A percentile compares a stretch with the other conserved stretches of the same genome.
These are phyloP conservation scores for Atlantisia rogersi DNA, from an alignment of 2,113 vertebrate species.

Conservation along the genomic window DNA sequence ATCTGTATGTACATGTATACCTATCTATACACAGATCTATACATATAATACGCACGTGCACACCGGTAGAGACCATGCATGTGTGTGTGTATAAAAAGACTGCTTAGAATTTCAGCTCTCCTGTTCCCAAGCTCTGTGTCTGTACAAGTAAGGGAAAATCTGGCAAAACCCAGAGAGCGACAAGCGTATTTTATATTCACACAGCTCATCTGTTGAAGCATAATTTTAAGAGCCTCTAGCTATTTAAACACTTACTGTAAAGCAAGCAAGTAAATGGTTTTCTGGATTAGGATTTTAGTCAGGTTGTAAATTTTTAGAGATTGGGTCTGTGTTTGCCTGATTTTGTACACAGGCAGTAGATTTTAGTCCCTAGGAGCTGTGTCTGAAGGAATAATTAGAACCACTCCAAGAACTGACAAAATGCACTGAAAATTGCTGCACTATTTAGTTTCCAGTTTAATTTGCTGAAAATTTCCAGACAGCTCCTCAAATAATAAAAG, in stretches of 20 bases:
- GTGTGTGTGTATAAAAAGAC: not conserved
- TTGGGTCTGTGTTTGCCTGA: not conserved
- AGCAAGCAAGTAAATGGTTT: not conserved
- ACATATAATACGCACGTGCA: not conserved
- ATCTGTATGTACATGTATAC: not conserved
- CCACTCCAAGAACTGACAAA: not conserved
- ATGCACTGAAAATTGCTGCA: not conserved
- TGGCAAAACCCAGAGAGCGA: not conserved
- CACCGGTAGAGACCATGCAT: not conserved
- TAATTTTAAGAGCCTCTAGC: constrained; percentile 27
- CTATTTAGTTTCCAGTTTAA: constrained; percentile 14
- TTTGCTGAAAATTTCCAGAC: constrained; percentile 32
- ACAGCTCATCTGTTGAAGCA: not conserved
- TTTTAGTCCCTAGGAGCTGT: constrained; percentile 2
- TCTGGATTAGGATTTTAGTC: constrained; percentile 47
- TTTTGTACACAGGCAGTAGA: constrained; percentile 1
- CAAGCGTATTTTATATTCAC: constrained; percentile 8
- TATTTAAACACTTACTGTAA: constrained; percentile 31
- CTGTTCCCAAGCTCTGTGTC: not conserved
- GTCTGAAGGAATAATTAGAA: constrained; percentile 31
- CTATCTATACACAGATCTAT: not conserved
- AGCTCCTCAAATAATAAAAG: constrained; percentile 11
- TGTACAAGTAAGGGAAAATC: not conserved
- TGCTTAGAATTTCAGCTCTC: not conserved
- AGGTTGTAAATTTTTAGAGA: constrained; percentile 45